Conservation (phyloP, 2,888 invertebrate species). For the Drosophila stalkeri region DNA sequence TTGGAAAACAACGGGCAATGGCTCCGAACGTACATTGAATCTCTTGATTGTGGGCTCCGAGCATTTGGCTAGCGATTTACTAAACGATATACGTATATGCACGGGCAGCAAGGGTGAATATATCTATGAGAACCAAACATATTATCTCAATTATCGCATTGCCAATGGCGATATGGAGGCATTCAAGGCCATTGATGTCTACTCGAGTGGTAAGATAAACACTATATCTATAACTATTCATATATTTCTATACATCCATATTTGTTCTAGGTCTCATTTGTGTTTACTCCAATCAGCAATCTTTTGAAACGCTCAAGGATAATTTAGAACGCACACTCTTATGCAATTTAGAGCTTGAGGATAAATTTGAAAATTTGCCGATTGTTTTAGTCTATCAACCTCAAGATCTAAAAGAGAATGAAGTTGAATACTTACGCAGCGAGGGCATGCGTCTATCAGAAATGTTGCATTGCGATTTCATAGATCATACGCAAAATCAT, state of each 20-base stretch:
- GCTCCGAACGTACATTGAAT: constrained; percentile 87
- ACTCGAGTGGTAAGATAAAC: constrained; percentile 91
- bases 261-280: constrained; percentile 89
- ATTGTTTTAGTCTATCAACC: constrained; percentile 95
- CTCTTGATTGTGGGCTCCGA: constrained; percentile 94
- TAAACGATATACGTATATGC: constrained; percentile 93
- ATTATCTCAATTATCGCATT: constrained; percentile 93
- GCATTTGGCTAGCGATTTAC: constrained; percentile 94
- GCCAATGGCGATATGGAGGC: constrained; percentile 95
- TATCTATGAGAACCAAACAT: constrained; percentile 91
- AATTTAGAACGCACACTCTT: constrained; percentile 96
- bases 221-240: not conserved
- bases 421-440: constrained; percentile 92
- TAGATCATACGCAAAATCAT: constrained; percentile 85
- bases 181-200: constrained; percentile 93
- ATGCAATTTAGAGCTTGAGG: constrained; percentile 95
- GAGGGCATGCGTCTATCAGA: constrained; percentile 96
- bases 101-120: constrained; percentile 94
- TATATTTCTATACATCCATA: not conserved
- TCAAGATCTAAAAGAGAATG: constrained; percentile 93
- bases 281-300: constrained; percentile 95
- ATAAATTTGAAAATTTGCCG: constrained; percentile 94
- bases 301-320: constrained; percentile 95
- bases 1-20: constrained; percentile 69
- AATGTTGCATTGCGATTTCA: constrained; percentile 87